Conservation (phyloP, 2,113 vertebrate genomes). For the Labrus mixtus region DNA sequence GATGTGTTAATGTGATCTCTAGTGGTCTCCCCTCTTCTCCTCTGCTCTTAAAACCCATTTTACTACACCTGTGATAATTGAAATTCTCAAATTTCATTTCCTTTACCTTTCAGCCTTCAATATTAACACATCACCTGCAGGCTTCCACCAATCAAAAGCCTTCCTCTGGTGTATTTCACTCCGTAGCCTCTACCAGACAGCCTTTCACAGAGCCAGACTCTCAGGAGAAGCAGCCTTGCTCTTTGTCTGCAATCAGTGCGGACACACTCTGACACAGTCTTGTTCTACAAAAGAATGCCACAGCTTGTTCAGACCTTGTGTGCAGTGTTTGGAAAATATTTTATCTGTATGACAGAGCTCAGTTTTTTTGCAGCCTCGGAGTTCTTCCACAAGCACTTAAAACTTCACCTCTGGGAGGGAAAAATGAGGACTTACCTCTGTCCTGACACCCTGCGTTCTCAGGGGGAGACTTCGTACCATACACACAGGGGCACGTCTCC, state of each 20-base stretch:
- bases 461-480: constrained; percentile 1
- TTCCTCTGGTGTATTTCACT: constrained; percentile 31
- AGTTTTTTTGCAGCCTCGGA: constrained; percentile 30
- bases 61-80: constrained; percentile 11
- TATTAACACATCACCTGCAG: constrained; percentile 33
- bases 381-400: constrained; percentile 47
- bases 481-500: not conserved
- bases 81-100: constrained; percentile 33
- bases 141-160: constrained; percentile 25
- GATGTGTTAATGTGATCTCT: constrained; percentile 15
- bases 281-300: not conserved
- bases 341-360: constrained; percentile 50
- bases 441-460: constrained; percentile 15
- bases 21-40: not conserved
- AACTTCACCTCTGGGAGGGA: constrained; percentile 44
- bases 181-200: constrained; percentile 25
- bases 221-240: constrained; percentile 53
- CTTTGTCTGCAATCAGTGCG: constrained; percentile 56
- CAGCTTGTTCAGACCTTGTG: constrained; percentile 24
- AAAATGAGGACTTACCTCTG: constrained; percentile 25
- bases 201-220: constrained; percentile 61
- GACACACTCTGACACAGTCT: constrained; percentile 51
- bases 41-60: constrained; percentile 6
- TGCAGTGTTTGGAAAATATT: constrained; percentile 46
- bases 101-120: constrained; percentile 29